phyloP scores from a whole-genome alignment of 2,888 invertebrate genomes.

The Plagodis pulveraria region DNA sequence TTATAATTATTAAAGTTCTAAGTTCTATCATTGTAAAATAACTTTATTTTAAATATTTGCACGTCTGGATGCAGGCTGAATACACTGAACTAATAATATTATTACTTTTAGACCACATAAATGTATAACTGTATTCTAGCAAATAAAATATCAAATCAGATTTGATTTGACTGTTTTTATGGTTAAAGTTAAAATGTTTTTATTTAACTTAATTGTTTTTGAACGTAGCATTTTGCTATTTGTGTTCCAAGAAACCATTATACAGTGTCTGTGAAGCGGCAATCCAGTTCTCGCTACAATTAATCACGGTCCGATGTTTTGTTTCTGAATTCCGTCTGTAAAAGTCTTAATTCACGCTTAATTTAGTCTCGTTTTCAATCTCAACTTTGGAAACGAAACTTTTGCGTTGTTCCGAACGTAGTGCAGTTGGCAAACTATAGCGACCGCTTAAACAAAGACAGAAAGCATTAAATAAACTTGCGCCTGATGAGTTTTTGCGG shows the following conservation, averaged over 20 bases:
- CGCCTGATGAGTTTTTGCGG: conserved; percentile 53
- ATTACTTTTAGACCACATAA: too few relatives aligned
- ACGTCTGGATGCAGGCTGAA: too few relatives aligned
- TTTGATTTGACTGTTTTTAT: too few relatives aligned
- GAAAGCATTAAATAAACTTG: conserved; percentile 59
- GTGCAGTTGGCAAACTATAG: conserved; percentile 52
- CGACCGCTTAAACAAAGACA: conserved; percentile 55
- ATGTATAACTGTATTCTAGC: too few relatives aligned
- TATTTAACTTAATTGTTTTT: too few relatives aligned
- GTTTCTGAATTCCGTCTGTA: conserved; percentile 51
- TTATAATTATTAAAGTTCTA: too few relatives aligned
- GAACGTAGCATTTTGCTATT: conserved; percentile 1
- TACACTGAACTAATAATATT: too few relatives aligned
- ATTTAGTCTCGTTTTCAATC: conserved; percentile 69
- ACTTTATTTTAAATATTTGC: too few relatives aligned
- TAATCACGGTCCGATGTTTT: conserved; percentile 49
- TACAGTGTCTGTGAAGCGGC: conserved; percentile 10
- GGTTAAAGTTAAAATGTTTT: too few relatives aligned
- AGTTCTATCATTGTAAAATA: too few relatives aligned
- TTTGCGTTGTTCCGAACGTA: conserved; percentile 54
- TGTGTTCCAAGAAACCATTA: conserved; percentile 15
- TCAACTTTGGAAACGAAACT: conserved; percentile 57
- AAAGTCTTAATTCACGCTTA: conserved; percentile 63
- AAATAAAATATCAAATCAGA: too few relatives aligned
- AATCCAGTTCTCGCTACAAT: conserved; percentile 28